Evolutionary conservation across 2,888 invertebrate genomes (phyloP), one percentile per base, ranked within the genome.

Genomic region (Philhelius pedissequus): DNA sequence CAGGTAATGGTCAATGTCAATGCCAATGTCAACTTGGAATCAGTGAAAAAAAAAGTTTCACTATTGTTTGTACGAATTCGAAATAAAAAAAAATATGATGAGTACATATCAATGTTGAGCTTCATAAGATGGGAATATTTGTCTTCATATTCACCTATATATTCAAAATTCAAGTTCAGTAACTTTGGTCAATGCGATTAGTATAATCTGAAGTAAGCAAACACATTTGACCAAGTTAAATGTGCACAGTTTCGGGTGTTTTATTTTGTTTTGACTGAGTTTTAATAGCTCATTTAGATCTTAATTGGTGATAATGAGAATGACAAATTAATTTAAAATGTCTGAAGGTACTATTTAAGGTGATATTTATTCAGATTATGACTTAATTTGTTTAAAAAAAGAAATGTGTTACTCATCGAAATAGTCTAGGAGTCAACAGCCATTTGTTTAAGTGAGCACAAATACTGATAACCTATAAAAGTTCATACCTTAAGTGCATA

Each of bases 11-110:
- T 22, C 70, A 70, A 56, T 56, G 70, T 45, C 56, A 54, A 54
- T 54, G 54, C 18, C 69, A 70, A 70, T 70, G 70, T 45, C 56
- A 56, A 45, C n/a, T 45, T 56, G 25, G 5, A 56, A 25, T n/a
- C 4, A 22, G 35, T 52, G 40, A 38, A 58, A n/a, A 38, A 38
- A 60, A 25, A 13, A 15, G 25, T 60, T 25, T 60, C 56, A 38
- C 0, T n/a, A 2, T 32, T 60, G 38, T 60, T 40, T 56, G 15
- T 8, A 40, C 25, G 15, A 60, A 60, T 6, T 27, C n/a, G n/a
- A 40, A 60, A 60, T 6, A 35, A 8, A 60, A 38, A 58, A 38
- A 38, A 38, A 40, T 2, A 15, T 15, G 25, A 60, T 25, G 58
- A 40, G 40, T n/a, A n/a, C n/a, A n/a, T 25, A 11, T 60, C 11